Base-by-base conservation (phyloP, 2,797 vertebrate genomes). In the Potorous gilbertii region DNA sequence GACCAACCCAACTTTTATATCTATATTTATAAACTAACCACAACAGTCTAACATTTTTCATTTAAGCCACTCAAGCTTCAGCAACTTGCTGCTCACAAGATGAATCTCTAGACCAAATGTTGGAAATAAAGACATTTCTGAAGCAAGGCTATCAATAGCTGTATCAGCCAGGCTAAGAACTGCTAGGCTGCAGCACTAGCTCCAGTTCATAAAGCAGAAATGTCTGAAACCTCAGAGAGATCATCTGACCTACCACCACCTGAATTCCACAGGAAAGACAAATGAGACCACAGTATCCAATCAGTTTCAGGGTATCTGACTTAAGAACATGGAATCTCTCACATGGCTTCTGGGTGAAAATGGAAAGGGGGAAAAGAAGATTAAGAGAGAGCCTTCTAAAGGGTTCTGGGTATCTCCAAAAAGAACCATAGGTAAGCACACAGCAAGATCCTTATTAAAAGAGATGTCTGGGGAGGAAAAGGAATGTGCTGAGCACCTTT, bases 321-420 rank as follows among this genome's bases (percentile, higher is more conserved):
- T 96, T 95, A 95, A 95, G 92, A 92, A 66, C 29, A 81, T 95
- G 62, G 89, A 97, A 96, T 95, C 50, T 31, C 56, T 96, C 94
- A 92, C 91, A n/a, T 50, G 92, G 92, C 89, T 94, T 90, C 40
- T 40, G 52, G 92, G 89, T 95, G 93, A 90, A 90, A 93, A 29
- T 92, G 59, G 46, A 56, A 55, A 5, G 21, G 2, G 16, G 29
- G 46, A 27, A 1, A 24, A 4, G 29, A 34, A 5, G 90, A 97
- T 95, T 96, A 96, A 93, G 93, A 96, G 55, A n/a, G 50, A 74
- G 55, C 56, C 52, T 95, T 95, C 96, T 96, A 96, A 96, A 96
- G 55, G 95, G 56, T 95, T 34, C 74, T 90, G 94, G 94, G 24
- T 40, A 87, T 34, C 91, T 56, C n/a, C 5, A n/a, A 96, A 57